Evolutionary conservation across 2,113 vertebrate species (phyloP).

Genomic region (Leptodactylus fuscus): DNA sequence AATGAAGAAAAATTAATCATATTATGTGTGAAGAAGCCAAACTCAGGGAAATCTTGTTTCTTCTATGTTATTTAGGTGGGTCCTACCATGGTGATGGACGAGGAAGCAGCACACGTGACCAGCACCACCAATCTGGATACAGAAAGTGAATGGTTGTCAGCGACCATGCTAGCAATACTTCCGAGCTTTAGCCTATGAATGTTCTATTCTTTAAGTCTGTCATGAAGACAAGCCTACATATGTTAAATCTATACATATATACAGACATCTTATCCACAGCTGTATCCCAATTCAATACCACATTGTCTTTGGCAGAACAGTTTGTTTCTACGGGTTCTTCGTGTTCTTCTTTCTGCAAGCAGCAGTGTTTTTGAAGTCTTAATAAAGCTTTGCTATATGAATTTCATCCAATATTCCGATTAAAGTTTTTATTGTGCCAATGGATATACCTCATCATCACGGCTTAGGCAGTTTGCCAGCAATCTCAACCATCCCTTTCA

Average conservation of each 20-base stretch:
- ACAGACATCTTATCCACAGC: neutral
- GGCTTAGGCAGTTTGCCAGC: neutral
- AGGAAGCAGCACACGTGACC: conserved; percentile 9
- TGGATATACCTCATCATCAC: neutral
- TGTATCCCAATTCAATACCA: neutral
- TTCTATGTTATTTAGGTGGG: neutral
- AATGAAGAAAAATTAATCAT: neutral
- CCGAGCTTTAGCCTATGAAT: neutral
- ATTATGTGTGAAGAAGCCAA: neutral
- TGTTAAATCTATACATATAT: neutral
- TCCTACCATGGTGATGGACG: conserved; percentile 16
- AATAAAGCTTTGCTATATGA: conserved; percentile 53
- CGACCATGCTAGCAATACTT: neutral
- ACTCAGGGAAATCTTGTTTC: neutral
- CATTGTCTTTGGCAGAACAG: neutral
- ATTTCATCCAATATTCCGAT: neutral
- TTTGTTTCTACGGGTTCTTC: neutral
- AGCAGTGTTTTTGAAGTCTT: neutral
- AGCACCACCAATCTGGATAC: conserved; percentile 21
- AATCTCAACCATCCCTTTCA: neutral
- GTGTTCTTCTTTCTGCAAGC: neutral
- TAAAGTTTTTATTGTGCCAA: neutral
- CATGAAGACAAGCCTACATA: neutral
- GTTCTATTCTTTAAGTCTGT: neutral
- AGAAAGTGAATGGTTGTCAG: neutral